phyloP scores from a whole-genome alignment of 1,140 invertebrate species.

The Lepidurus apus region DNA sequence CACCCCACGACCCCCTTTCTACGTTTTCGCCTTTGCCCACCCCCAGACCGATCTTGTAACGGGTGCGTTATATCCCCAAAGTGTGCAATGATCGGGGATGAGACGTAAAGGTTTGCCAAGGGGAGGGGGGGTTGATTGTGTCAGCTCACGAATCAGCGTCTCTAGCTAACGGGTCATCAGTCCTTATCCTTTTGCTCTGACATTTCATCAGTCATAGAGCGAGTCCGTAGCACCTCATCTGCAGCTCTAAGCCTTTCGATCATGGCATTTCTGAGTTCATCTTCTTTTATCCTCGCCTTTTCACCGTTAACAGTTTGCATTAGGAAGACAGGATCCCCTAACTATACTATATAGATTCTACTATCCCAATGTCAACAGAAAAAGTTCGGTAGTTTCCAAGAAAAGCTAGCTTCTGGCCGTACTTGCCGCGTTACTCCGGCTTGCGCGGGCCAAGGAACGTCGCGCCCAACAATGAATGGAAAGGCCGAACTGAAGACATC shows the following conservation, averaged over 20 bases:
- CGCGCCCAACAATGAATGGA: no score
- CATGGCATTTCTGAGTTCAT: neutral
- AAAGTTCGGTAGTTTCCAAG: no score
- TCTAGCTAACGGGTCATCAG: neutral
- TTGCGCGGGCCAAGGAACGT: no score
- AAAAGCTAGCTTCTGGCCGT: no score
- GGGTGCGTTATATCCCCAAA: no score
- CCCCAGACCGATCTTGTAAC: neutral
- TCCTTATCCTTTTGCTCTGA: neutral
- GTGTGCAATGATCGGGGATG: neutral
- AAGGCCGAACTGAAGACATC: no score
- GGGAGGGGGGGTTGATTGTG: neutral
- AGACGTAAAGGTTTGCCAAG: neutral
- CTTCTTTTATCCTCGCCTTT: neutral
- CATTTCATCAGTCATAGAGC: neutral
- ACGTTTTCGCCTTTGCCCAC: neutral
- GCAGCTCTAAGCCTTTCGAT: neutral
- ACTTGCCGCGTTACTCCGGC: no score
- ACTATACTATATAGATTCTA: no score
- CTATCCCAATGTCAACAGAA: no score
- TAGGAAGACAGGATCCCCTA: no score
- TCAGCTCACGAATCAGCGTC: constrained; percentile 2
- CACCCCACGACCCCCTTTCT: neutral
- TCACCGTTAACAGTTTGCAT: no score
- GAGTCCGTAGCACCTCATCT: neutral